Percentiles rank a stretch among this genome's conserved stretches.
Evolutionary conservation across 64 coral and sea anemone genomes (phyloP).

Genomic region (Orbicella faveolata): DNA sequence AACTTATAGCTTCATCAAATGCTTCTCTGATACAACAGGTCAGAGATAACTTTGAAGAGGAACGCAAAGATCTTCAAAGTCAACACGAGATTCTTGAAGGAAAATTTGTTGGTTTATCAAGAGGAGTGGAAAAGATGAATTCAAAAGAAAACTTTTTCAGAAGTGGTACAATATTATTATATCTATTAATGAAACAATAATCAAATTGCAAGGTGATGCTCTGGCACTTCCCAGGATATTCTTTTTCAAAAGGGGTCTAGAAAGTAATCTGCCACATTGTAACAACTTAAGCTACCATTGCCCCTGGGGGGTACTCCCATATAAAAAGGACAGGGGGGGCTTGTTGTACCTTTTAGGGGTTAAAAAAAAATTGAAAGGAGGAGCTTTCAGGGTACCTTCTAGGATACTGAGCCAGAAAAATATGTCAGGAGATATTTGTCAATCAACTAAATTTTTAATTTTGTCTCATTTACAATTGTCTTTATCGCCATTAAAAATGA

Average conservation of each 20-base stretch:
- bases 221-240: neutral
- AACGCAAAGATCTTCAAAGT: neutral
- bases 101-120: neutral
- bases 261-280: too few relatives aligned
- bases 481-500: too few relatives aligned
- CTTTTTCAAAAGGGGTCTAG: neutral
- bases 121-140: neutral
- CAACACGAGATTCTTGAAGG: neutral
- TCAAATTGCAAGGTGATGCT: neutral
- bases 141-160: neutral
- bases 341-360: too few relatives aligned
- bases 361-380: too few relatives aligned
- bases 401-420: too few relatives aligned
- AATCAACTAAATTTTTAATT: too few relatives aligned
- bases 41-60: neutral
- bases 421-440: too few relatives aligned
- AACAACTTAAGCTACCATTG: too few relatives aligned
- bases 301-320: too few relatives aligned
- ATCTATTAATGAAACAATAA: neutral
- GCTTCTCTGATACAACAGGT: neutral
- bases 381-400: too few relatives aligned
- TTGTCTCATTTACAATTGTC: neutral
- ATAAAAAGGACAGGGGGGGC: too few relatives aligned
- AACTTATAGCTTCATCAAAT: neutral
- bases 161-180: neutral